Conservation (phyloP, 1,140 invertebrate species). For the Drosophila melanica region DNA sequence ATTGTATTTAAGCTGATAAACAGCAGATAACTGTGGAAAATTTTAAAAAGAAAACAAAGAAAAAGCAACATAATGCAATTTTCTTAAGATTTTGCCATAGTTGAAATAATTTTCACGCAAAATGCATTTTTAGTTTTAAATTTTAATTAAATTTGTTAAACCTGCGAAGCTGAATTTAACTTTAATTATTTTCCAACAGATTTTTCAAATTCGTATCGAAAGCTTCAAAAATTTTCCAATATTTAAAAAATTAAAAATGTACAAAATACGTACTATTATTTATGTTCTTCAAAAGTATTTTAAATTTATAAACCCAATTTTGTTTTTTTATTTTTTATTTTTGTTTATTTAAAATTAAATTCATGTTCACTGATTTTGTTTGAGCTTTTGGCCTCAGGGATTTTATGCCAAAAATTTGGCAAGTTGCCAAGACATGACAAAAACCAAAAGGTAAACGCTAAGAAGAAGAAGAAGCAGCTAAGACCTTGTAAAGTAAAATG, state of each 20-base stretch:
- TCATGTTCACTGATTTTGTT: background rate
- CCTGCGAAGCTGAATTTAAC: no score
- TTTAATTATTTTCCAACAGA: no score
- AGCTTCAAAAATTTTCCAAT: no score
- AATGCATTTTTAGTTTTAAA: no score
- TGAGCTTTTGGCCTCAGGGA: constrained; percentile 17
- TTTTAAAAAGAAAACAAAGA: background rate
- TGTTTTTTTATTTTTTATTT: constrained; percentile 1
- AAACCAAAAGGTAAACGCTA: constrained; percentile 20
- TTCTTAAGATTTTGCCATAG: no score
- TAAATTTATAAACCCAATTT: constrained; percentile 1
- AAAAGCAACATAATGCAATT: no score
- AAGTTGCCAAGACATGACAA: constrained; percentile 23
- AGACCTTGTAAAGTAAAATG: constrained; percentile 22
- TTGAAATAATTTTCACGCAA: no score
- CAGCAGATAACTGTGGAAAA: background rate
- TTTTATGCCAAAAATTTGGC: constrained; percentile 19
- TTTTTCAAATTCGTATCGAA: no score
- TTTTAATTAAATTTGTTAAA: no score
- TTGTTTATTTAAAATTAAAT: constrained; percentile 9
- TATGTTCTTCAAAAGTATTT: no score
- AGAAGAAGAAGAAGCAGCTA: constrained; percentile 8
- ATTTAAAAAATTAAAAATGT: no score
- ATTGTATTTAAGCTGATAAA: constrained; percentile 1
- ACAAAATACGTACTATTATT: no score